Percentiles rank a stretch among this genome's conserved stretches.
Evolutionary conservation across 2,113 vertebrate genomes (phyloP).

Genomic region (Heterotilapia buettikoferi): DNA sequence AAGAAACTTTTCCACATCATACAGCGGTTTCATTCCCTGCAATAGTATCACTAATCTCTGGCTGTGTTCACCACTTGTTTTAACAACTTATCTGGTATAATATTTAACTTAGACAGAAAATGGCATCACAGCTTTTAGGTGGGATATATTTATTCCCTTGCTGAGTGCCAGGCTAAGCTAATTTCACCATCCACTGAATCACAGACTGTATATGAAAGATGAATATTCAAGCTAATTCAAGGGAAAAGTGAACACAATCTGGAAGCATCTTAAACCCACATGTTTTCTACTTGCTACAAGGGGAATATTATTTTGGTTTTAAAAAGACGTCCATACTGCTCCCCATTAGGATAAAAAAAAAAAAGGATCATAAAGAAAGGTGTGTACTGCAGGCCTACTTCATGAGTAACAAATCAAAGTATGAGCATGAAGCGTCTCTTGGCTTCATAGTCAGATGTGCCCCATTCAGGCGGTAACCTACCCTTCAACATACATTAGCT

Average conservation of each 20-base stretch:
- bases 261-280: fast-evolving
- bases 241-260: neutral
- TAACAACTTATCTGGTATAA: neutral
- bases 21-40: neutral
- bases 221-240: neutral
- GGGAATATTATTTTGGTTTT: neutral
- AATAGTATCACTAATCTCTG: neutral
- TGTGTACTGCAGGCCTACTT: neutral
- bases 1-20: neutral
- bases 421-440: neutral
- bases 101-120: neutral
- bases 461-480: neutral
- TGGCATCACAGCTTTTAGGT: neutral
- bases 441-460: neutral
- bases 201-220: neutral
- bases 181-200: fast-evolving
- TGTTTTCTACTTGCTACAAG: neutral
- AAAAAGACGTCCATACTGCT: neutral
- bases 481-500: neutral
- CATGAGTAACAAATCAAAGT: neutral
- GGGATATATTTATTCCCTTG: neutral
- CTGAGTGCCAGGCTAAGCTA: neutral
- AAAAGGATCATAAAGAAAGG: neutral
- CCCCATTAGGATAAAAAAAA: neutral
- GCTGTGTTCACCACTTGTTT: neutral